A percentile compares a stretch with the other conserved stretches of the same genome.
These are phyloP conservation scores for Buceros bicornis DNA, from an alignment of 2,797 vertebrate species.

Conservation along the genomic window DNA sequence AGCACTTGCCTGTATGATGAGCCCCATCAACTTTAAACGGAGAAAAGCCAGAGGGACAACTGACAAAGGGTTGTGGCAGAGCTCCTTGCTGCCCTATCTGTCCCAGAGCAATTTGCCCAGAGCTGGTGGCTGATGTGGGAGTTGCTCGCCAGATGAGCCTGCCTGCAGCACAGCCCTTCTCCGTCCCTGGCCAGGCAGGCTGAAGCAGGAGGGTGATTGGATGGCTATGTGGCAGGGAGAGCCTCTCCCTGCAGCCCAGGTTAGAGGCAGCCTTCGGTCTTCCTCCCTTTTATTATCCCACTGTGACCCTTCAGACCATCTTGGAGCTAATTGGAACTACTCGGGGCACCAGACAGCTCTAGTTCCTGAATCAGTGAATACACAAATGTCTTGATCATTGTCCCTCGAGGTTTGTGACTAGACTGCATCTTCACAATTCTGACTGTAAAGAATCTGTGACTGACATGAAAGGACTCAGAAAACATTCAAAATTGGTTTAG, in stretches of 20 bases:
- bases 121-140: not conserved
- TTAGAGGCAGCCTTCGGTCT: not conserved
- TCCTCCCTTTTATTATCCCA: not conserved
- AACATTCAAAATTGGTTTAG: not conserved
- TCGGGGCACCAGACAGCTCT: not conserved
- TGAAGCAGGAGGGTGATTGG: not conserved
- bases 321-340: not conserved
- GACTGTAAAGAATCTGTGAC: not conserved
- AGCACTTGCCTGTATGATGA: not conserved
- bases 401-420: not conserved
- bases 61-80: not conserved
- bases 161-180: not conserved
- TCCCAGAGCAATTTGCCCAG: not conserved
- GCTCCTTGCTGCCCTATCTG: not conserved
- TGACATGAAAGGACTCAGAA: not conserved
- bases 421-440: not conserved
- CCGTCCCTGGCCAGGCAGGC: not conserved
- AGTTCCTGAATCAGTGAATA: not conserved
- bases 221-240: rapidly evolving
- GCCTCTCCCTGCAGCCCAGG: not conserved
- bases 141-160: not conserved
- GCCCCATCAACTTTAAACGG: not conserved
- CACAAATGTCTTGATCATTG: rapidly evolving
- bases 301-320: not conserved
- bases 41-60: rapidly evolving